Conservation (phyloP, 2,113 vertebrate genomes). For the Indri indri region DNA sequence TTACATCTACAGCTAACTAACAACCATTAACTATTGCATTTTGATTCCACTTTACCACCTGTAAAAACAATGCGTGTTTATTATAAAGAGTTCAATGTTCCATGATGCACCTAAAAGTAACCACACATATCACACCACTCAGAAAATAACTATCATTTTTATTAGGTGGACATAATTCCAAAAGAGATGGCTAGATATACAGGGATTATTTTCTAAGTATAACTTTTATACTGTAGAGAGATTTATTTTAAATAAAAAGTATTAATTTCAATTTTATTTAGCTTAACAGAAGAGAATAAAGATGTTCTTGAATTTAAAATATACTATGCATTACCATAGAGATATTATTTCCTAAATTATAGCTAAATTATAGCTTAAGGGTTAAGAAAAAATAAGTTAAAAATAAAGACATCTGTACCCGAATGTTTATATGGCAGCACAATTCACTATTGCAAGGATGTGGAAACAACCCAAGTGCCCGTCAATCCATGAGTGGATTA, state of each 20-base stretch:
- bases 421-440: too few relatives aligned
- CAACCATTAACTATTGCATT: not conserved
- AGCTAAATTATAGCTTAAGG: constrained; percentile 8
- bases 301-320: not conserved
- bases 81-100: not conserved
- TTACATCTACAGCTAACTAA: not conserved
- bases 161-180: not conserved
- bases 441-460: too few relatives aligned
- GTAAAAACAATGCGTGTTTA: not conserved
- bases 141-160: not conserved
- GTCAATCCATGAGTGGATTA: too few relatives aligned
- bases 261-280: constrained; percentile 7
- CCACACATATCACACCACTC: accelerated
- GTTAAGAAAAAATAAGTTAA: not conserved
- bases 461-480: too few relatives aligned
- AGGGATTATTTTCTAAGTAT: not conserved
- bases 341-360: not conserved
- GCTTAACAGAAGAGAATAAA: constrained; percentile 1
- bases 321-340: not conserved
- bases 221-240: not conserved
- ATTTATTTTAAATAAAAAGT: not conserved
- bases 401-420: too few relatives aligned
- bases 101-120: not conserved
- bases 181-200: not conserved
- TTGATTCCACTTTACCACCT: not conserved